phyloP scores from a whole-genome alignment of 2,113 vertebrate genomes.

The Hippocampus mohnikei region DNA sequence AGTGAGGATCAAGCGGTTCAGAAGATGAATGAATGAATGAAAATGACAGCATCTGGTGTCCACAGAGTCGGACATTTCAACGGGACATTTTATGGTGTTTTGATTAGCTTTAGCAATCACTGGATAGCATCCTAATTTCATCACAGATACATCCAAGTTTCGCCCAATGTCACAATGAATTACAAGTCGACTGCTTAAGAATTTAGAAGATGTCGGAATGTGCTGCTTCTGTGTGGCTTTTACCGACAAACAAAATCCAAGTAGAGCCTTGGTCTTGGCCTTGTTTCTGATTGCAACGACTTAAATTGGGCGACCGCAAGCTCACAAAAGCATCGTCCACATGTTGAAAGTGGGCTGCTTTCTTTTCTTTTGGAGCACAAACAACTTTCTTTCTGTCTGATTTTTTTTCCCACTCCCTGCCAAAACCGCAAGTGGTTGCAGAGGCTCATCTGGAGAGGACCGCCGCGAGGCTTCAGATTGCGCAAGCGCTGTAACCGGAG shows the following conservation, averaged over 20 bases:
- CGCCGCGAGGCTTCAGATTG: neutral
- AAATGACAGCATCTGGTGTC: no score
- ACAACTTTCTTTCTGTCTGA: conserved; percentile 1
- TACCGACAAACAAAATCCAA: neutral
- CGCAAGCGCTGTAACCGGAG: conserved; percentile 3
- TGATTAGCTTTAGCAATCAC: no score
- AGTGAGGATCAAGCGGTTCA: no score
- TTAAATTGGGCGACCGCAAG: conserved; percentile 2
- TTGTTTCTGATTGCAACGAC: neutral
- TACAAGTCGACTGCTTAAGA: neutral
- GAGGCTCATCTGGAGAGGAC: conserved; percentile 1
- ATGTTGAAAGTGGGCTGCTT: neutral
- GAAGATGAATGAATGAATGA: no score
- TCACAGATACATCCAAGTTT: no score
- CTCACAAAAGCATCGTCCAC: neutral
- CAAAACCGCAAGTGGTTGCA: neutral
- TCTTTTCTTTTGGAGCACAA: neutral
- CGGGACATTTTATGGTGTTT: no score
- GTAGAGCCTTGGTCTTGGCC: neutral
- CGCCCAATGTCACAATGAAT: neutral
- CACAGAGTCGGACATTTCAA: no score
- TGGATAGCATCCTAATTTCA: no score
- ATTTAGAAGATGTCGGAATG: neutral
- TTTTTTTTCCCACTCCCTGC: neutral
- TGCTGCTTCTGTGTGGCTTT: neutral